phyloP scores from a whole-genome alignment of 2,113 vertebrate species.

The Emydura subglobosa region DNA sequence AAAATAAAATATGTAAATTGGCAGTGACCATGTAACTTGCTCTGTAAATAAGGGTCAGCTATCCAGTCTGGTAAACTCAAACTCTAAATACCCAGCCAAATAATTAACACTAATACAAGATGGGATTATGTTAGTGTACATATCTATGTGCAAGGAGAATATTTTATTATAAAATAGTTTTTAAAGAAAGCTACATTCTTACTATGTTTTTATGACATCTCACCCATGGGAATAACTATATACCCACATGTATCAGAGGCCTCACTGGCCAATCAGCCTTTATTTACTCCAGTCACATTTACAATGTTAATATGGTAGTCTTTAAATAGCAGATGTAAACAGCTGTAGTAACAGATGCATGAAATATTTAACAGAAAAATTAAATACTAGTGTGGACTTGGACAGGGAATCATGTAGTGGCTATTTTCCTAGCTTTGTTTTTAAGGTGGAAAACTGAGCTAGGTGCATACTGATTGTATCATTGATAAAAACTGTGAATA shows the following conservation, averaged over 20 bases:
- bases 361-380: neutral
- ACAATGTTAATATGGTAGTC: neutral
- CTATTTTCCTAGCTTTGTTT: neutral
- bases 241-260: neutral
- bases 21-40: neutral
- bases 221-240: neutral
- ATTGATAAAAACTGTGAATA: neutral
- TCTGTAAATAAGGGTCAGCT: neutral
- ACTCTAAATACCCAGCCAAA: neutral
- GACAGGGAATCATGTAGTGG: neutral
- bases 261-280: neutral
- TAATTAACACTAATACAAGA: neutral
- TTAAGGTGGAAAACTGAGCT: neutral
- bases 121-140: neutral
- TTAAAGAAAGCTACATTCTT: neutral
- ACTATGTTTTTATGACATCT: slow-evolving; percentile 14
- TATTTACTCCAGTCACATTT: neutral
- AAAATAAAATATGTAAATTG: neutral
- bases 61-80: neutral
- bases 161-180: neutral
- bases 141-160: neutral
- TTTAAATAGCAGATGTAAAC: neutral
- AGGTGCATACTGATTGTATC: neutral
- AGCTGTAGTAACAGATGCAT: neutral
- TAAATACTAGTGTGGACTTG: fast-evolving